Base-by-base conservation (phyloP, 2,888 invertebrate species). In the Nomada ferruginata region DNA sequence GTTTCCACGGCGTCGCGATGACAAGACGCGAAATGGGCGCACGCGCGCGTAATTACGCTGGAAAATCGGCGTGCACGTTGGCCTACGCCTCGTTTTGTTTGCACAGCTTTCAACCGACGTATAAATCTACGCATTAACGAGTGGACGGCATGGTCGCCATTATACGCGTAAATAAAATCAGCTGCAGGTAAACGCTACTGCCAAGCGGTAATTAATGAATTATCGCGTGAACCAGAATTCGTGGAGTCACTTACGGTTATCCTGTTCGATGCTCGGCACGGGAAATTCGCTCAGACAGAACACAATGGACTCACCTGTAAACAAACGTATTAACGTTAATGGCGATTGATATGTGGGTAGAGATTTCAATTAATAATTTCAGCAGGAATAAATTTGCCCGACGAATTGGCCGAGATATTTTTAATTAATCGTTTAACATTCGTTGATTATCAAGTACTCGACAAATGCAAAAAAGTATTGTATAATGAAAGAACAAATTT, bases 31-130 rank as follows among this genome's bases (percentile, higher is more conserved):
- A 29, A 2, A 29, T 7, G 18, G 29, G 70, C 23, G 42, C 60
- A 29, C 23, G 61, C 50, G 70, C 55, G 85, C 65, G 76, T 83
- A 75, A 85, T 83, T 86, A 74, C 57, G 61, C 47, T 53, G 18
- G 68, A 55, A 83, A 84, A 73, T 73, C 65, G 61, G 50, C 71
- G 29, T 47, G 20, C 52, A 59, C 18, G 61, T 52, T 66, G 61
- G 57, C 44, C 53, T 57, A 23, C 42, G 13, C 2, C n/a, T 52
- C 57, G 3, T 9, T 36, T 55, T 29, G 64, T 65, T 63, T 20
- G 68, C 44, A 42, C 26, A 50, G 36, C 66, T 73, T 57, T 73
- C 59, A 64, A 64, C 57, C 50, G 20, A 44, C 79, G 59, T 36
- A 78, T 64, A 70, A 65, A 59, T 74, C 64, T 23, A 13, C 15